A percentile compares a stretch with the other conserved stretches of the same genome.
phyloP scores from a whole-genome alignment of 2,113 vertebrate species.

The Dromiciops gliroides region DNA sequence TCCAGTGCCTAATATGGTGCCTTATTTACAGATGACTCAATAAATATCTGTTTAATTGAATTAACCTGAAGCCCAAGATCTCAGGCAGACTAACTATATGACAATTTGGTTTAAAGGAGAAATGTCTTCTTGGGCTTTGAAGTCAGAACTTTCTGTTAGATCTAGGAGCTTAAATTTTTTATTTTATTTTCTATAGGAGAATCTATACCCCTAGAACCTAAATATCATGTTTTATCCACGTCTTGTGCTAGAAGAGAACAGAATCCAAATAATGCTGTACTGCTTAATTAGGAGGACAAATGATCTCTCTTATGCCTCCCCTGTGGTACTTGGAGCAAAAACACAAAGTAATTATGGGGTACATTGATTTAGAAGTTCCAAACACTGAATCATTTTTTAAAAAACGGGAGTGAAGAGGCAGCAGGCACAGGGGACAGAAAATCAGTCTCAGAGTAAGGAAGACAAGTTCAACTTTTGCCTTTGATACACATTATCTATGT shows the following conservation, averaged over 20 bases:
- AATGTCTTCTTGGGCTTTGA: slow-evolving; percentile 71
- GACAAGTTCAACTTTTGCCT: not conserved
- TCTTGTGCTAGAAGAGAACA: slow-evolving; percentile 74
- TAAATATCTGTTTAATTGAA: not conserved
- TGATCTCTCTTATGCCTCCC: slow-evolving; percentile 64
- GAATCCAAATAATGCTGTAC: slow-evolving; percentile 71
- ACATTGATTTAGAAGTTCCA: slow-evolving; percentile 77
- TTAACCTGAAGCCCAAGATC: not conserved
- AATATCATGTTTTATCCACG: slow-evolving; percentile 69
- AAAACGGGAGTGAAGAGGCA: slow-evolving; percentile 29
- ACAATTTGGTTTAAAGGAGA: slow-evolving; percentile 72
- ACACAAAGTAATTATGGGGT: slow-evolving; percentile 66
- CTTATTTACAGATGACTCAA: not conserved
- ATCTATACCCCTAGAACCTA: slow-evolving; percentile 75
- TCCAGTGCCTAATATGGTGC: not conserved
- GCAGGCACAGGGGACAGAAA: not conserved
- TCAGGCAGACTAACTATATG: not conserved
- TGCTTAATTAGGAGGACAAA: slow-evolving; percentile 75
- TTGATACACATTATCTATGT: not conserved
- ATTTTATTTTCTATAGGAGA: slow-evolving; percentile 77
- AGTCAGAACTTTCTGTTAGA: slow-evolving; percentile 61
- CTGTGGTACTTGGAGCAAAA: slow-evolving; percentile 65
- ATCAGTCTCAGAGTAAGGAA: not conserved
- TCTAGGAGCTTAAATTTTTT: slow-evolving; percentile 78
- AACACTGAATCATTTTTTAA: slow-evolving; percentile 66